Evolutionary conservation across 2,888 invertebrate genomes (phyloP), one percentile per base, ranked within the genome.

Genomic region (Oscheius sp.): DNA sequence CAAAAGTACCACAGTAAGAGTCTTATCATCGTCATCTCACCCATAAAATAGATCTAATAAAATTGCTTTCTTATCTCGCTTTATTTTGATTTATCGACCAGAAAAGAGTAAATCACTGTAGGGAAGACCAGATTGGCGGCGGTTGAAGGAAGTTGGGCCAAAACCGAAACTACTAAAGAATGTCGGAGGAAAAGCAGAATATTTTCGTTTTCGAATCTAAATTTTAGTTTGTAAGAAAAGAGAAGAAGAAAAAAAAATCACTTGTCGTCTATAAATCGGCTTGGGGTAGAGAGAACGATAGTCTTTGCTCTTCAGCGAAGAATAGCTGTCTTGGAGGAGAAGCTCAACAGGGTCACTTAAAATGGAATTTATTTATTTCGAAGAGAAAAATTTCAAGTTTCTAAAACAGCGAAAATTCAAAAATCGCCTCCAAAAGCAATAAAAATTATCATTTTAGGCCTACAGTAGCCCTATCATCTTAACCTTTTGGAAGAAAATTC

Each of bases 201-300:
- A 74, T 58, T 76, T 76, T 45, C 76, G 72, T 70, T 76, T 76
- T 61, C 76, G 70, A 42, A 76, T 71, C 76, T 76, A 68, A 27
- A 74, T 67, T 34, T 23, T n/a, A n/a, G n/a, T n/a, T n/a, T n/a
- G n/a, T n/a, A n/a, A n/a, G 52, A 34, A 57, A 5, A 15, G 50
- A 57, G 10, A 52, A 52, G 33, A 45, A 39, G n/a, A 6, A 31
- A 4, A 31, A 48, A 29, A 64, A 12, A 8, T 39, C n/a, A 75
- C 74, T 67, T 75, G 74, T 72, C 74, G 58, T 27, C 67, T 69
- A 46, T 46, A 53, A 8, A 65, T 48, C 6, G 72, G 67, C 34
- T 73, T 75, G 53, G 70, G 69, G 69, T 68, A 75, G 46, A 67
- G 67, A 20, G 33, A 37, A 52, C 65, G 53, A 46, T 70, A 69